These are phyloP conservation scores for Diploscapter pachys DNA, from an alignment of 1,140 invertebrate species.

Conservation along the genomic window DNA sequence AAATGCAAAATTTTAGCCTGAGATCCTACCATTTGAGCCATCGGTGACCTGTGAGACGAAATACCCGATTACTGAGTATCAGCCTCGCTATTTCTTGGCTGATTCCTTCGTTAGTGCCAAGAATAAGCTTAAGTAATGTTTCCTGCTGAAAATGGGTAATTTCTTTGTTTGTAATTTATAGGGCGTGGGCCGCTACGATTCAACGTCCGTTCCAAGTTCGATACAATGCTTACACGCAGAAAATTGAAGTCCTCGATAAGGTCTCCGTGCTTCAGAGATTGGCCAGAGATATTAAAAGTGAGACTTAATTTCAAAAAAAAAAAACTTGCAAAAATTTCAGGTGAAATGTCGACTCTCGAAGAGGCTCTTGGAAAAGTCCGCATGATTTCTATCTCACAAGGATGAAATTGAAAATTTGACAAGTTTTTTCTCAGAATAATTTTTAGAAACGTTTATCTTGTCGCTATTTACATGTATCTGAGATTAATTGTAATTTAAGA, in stretches of 20 bases:
- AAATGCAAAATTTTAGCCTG: slow-evolving; percentile 69
- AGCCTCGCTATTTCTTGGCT: slow-evolving; percentile 89
- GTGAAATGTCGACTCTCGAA: slow-evolving; percentile 38
- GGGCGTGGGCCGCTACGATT: slow-evolving; percentile 85
- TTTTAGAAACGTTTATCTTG: too few species aligned
- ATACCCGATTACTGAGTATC: slow-evolving; percentile 94
- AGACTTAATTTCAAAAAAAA: too few species aligned
- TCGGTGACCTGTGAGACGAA: slow-evolving; percentile 76
- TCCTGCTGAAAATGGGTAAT: not conserved
- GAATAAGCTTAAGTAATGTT: slow-evolving; percentile 88
- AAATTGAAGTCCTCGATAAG: slow-evolving; percentile 75
- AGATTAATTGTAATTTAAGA: too few species aligned
- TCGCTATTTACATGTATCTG: too few species aligned
- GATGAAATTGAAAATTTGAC: too few species aligned
- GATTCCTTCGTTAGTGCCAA: slow-evolving; percentile 93
- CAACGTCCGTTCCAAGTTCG: slow-evolving; percentile 86
- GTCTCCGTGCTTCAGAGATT: slow-evolving; percentile 46
- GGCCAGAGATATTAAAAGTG: slow-evolving; percentile 49
- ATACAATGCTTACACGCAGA: slow-evolving; percentile 93
- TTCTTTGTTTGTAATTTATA: slow-evolving; percentile 59
- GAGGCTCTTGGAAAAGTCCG: slow-evolving; percentile 37
- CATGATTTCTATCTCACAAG: too few species aligned
- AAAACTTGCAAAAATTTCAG: not conserved
- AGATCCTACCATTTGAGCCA: slow-evolving; percentile 82
- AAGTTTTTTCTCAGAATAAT: too few species aligned